Conservation (phyloP, 2,797 vertebrate species). For the Diceros bicornis region DNA sequence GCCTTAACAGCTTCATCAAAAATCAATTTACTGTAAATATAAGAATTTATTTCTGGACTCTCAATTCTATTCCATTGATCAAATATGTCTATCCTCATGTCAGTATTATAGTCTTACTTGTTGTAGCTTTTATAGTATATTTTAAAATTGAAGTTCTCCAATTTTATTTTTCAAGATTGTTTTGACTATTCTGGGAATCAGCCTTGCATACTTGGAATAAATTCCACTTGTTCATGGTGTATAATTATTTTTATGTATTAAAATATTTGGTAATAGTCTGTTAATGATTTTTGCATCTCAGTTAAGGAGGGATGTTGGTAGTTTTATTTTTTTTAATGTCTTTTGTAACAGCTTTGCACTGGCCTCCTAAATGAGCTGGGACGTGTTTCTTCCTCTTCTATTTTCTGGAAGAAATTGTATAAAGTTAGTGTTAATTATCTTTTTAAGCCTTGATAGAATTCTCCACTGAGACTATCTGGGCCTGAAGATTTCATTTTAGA, state of each 20-base stretch:
- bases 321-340: not conserved
- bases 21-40: not conserved
- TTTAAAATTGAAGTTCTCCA: not conserved
- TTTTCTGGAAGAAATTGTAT: not conserved
- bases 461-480: not conserved
- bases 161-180: slow-evolving; percentile 37
- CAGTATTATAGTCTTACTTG: not conserved
- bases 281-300: not conserved
- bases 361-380: not conserved
- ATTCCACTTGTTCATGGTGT: not conserved
- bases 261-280: not conserved
- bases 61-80: not conserved
- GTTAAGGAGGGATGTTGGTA: not conserved
- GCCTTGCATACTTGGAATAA: not conserved
- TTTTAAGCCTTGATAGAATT: slow-evolving; percentile 17
- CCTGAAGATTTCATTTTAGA: slow-evolving; percentile 32
- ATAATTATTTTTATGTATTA: slow-evolving; percentile 43
- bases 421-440: slow-evolving; percentile 22
- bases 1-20: slow-evolving; percentile 11
- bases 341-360: not conserved
- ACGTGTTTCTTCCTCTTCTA: slow-evolving; percentile 2
- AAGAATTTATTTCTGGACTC: slow-evolving; percentile 4
- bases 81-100: not conserved
- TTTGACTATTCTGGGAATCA: not conserved
- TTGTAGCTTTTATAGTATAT: not conserved